Evolutionary conservation across 2,797 vertebrate species (phyloP).

Genomic region (Mycteria americana): DNA sequence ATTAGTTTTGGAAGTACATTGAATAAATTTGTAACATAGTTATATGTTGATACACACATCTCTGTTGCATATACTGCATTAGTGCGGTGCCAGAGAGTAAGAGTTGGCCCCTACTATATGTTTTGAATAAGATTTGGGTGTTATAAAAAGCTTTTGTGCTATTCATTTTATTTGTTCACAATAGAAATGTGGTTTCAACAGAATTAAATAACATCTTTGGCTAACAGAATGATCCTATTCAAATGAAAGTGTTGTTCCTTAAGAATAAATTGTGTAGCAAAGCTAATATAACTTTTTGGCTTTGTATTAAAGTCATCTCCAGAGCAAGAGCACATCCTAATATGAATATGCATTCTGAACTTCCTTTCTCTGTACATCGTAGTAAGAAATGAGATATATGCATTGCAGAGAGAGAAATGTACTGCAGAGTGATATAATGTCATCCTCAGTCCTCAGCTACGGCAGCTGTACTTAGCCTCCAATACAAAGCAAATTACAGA

Average conservation of each 20-base stretch:
- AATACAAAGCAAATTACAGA: conserved; percentile 22
- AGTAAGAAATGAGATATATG: neutral
- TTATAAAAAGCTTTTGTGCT: neutral
- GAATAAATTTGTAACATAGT: neutral
- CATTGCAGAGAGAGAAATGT: neutral
- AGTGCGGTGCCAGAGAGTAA: neutral
- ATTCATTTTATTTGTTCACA: neutral
- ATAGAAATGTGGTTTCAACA: neutral
- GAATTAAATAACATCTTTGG: neutral
- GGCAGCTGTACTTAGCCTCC: neutral
- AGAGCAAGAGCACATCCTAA: neutral
- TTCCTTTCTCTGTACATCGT: neutral
- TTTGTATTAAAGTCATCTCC: neutral
- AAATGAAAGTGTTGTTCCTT: neutral
- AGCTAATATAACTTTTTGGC: neutral
- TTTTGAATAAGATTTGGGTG: neutral
- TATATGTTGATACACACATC: neutral
- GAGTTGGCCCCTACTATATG: neutral
- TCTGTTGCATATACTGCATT: neutral
- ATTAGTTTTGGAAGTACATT: neutral
- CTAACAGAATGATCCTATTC: neutral
- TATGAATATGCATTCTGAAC: neutral
- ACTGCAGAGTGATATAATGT: neutral
- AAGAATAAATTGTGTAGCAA: neutral
- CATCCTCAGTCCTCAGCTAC: neutral